Percentiles rank a stretch among this genome's conserved stretches.
Evolutionary conservation across 2,113 vertebrate genomes (phyloP).

Genomic region (Addax nasomaculatus): DNA sequence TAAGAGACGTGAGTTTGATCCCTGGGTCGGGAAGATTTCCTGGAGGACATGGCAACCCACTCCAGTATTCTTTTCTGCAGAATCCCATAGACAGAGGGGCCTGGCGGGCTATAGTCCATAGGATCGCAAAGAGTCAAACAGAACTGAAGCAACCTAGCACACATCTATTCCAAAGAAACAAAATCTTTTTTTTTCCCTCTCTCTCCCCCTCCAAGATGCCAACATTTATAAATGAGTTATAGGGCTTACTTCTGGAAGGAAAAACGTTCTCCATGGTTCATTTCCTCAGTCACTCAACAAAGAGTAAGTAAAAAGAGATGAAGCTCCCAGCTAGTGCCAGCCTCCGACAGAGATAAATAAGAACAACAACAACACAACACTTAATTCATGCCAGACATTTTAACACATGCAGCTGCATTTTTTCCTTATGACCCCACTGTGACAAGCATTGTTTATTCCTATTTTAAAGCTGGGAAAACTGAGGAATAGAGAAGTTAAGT

Average conservation of each 20-base stretch:
- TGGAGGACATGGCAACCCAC: not conserved
- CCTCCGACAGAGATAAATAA: not conserved
- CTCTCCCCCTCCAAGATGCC: not conserved
- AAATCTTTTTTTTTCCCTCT: slow-evolving; percentile 1
- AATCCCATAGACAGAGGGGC: not conserved
- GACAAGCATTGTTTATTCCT: not conserved
- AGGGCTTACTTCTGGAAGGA: slow-evolving; percentile 23
- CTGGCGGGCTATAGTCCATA: not conserved
- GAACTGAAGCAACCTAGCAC: not conserved
- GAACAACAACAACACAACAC: not conserved
- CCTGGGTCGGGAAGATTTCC: not conserved
- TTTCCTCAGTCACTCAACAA: slow-evolving; percentile 40
- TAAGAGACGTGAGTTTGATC: not conserved
- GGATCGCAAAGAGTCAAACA: not conserved
- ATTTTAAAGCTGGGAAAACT: slow-evolving; percentile 20
- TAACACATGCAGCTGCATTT: not conserved
- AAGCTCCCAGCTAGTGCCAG: not conserved
- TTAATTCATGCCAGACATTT: not conserved
- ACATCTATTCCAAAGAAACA: not conserved
- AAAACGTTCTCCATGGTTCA: slow-evolving; percentile 27
- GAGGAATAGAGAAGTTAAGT: not conserved
- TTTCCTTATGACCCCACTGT: not conserved
- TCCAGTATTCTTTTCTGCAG: not conserved
- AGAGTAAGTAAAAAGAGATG: slow-evolving; percentile 21
- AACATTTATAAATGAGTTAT: slow-evolving; percentile 41